phyloP scores from a whole-genome alignment of 2,888 invertebrate species.

The Homarus gammarus region DNA sequence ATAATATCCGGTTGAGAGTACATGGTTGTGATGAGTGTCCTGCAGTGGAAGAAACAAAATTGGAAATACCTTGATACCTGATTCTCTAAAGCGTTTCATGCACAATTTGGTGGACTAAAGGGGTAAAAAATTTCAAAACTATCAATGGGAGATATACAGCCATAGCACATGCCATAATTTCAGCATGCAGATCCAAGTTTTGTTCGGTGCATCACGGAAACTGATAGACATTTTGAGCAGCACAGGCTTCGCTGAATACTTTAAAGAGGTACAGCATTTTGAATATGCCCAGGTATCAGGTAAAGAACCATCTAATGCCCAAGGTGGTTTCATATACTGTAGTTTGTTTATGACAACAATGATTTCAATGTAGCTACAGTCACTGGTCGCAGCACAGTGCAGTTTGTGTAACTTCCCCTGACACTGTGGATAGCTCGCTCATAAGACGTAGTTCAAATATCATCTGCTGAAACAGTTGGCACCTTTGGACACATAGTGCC shows the following conservation, averaged over 20 bases:
- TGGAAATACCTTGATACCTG: neutral
- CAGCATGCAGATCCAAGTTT: too few relatives aligned
- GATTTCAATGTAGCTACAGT: too few relatives aligned
- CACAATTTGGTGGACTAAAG: neutral
- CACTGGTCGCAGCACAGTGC: constrained; percentile 76
- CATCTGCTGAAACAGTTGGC: too few relatives aligned
- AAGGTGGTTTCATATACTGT: too few relatives aligned
- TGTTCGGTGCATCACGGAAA: neutral
- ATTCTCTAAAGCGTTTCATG: constrained; percentile 27
- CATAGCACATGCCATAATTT: too few relatives aligned
- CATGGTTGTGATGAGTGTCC: constrained; percentile 21
- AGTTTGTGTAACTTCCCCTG: constrained; percentile 72
- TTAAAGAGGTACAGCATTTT: neutral
- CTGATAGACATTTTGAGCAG: constrained; percentile 23
- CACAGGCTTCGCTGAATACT: neutral
- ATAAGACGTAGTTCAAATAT: too few relatives aligned
- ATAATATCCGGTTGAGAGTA: too few relatives aligned
- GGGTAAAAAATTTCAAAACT: neutral
- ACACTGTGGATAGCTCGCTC: constrained; percentile 20
- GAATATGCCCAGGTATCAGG: neutral
- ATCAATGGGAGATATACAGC: too few relatives aligned
- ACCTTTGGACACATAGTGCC: too few relatives aligned
- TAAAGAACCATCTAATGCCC: constrained; percentile 1
- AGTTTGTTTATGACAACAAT: too few relatives aligned
- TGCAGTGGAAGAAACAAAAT: constrained; percentile 26